Evolutionary conservation across 2,113 vertebrate genomes (phyloP), one percentile per base, ranked within the genome.

Genomic region (Mesocricetus auratus): DNA sequence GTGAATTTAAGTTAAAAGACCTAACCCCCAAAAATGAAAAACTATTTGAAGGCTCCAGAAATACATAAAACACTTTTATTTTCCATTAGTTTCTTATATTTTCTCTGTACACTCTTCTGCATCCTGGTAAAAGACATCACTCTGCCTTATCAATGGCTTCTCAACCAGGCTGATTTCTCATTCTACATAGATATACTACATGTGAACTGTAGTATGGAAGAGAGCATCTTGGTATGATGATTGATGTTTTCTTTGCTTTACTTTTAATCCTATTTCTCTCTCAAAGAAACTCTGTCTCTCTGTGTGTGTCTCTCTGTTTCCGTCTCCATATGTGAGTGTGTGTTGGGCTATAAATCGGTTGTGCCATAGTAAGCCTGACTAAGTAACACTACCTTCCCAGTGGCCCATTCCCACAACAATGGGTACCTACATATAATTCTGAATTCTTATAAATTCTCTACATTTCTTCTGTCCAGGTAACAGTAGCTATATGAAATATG

Each of bases 171-270:
- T 62, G 62, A 8, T 9, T 78, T 58, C 42, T 69, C 17, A 71
- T 16, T 89, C 36, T 21, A 53, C 50, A 68, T 74, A 89, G 50
- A 13, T 33, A 33, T 66, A 83, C 12, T 39, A 56, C 21, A 68
- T 10, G 1, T 1, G 47, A 33, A 53, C 16, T 60, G 36, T 31
- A 71, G 8, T 33, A 10, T 33, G 33, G 3, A 31, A 26, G 36
- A 45, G 8, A 33, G 0, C 45, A 22, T 36, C 0, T 42, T 58
- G 9, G 10, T 56, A 53, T 9, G 12, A 19, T 31, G 69, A 24
- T 24, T 53, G 9, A 36, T 66, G 22, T 11, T 22, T 45, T 10
- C 56, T 60, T 85, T 90, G n/a, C 21, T n/a, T 31, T 24, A 42
- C 4, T 42, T 42, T 42, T 64, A 78, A 74, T 74, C 42, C 22